These are phyloP conservation scores for Nomada ferruginata DNA, from an alignment of 2,888 invertebrate species.

Conservation along the genomic window DNA sequence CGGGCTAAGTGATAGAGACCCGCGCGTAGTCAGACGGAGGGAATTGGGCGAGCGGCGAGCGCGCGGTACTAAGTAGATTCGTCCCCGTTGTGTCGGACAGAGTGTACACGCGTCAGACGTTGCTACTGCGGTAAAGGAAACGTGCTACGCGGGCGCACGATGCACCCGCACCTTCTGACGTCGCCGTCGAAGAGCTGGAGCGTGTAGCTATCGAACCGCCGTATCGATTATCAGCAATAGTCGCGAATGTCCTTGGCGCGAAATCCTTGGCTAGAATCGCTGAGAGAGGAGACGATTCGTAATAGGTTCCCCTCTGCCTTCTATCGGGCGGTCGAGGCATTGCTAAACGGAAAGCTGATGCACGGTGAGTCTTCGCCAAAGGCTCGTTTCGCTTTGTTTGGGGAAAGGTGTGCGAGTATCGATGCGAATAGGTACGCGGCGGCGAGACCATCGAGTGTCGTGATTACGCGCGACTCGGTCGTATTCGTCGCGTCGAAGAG, in stretches of 20 bases:
- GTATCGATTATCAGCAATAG: conserved; percentile 75
- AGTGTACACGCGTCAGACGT: background rate
- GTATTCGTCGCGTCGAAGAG: background rate
- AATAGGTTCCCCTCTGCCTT: no score
- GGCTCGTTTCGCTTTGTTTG: conserved; percentile 43
- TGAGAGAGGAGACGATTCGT: background rate
- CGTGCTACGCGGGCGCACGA: background rate
- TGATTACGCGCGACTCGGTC: conserved; percentile 36
- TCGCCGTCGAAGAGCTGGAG: conserved; percentile 59
- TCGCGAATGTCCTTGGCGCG: no score
- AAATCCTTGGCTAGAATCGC: background rate
- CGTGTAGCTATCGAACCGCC: conserved; percentile 66
- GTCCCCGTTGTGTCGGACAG: background rate
- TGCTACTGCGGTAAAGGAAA: background rate
- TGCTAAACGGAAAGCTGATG: conserved; percentile 23
- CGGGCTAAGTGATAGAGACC: background rate
- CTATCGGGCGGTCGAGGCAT: background rate
- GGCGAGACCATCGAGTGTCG: conserved; percentile 24
- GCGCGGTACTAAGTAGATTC: background rate
- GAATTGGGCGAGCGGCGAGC: background rate
- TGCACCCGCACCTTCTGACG: conserved; percentile 38
- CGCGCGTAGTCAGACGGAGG: conserved; percentile 10
- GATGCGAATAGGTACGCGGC: conserved; percentile 16
- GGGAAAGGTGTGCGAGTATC: background rate
- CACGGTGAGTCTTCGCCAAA: conserved; percentile 21